Base-by-base conservation (phyloP, 2,797 vertebrate genomes). In the Tenualosa thibaudeaui region DNA sequence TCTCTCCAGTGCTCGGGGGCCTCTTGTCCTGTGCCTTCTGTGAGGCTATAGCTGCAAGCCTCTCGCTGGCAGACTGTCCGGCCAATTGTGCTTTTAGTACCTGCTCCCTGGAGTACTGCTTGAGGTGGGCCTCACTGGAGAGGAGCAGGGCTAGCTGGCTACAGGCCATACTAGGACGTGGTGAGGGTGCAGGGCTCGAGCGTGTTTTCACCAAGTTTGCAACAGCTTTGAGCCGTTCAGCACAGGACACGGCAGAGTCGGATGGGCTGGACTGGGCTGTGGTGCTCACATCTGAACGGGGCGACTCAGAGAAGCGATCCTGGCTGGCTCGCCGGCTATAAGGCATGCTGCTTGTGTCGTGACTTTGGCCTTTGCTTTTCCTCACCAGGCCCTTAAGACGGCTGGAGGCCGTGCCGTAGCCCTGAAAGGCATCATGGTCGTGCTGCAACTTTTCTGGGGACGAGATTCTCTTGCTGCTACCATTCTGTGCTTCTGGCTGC, bases 31-130 rank as follows among this genome's bases (percentile, higher is more conserved):
- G 96, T 58, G 95, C 91, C 15, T 94, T 91, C 88, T 96, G 95
- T 85, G 96, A 97, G 89, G 98, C 98, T 95, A 99, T 99, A 37
- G 98, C 98, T 26, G 98, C 98, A 37, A 99, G 96, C 86, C 98
- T 96, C 91, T 99, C 97, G 0, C 98, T 99, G 81, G 98, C 98
- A 56, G 96, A 96, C 78, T 97, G 96, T 90, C 94, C 97, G n/a
- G 97, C 97, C 83, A 96, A 96, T 93, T 98, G 97, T 92, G 98
- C 97, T 96, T 99, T 99, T 89, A 99, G 93, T 83, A 98, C 96
- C 26, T 99, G 98, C 93, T 99, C 98, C 91, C 97, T 95, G 84
- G 98, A 99, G 92, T 99, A 99, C 93, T 99, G 98, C 93, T 99
- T 98, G 89, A 99, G 94, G 92, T 99, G 98, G 87, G 98, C 97